Evolutionary conservation across 1,140 invertebrate genomes (phyloP).

Genomic region (Hermatobates lingyangjiaoensis): DNA sequence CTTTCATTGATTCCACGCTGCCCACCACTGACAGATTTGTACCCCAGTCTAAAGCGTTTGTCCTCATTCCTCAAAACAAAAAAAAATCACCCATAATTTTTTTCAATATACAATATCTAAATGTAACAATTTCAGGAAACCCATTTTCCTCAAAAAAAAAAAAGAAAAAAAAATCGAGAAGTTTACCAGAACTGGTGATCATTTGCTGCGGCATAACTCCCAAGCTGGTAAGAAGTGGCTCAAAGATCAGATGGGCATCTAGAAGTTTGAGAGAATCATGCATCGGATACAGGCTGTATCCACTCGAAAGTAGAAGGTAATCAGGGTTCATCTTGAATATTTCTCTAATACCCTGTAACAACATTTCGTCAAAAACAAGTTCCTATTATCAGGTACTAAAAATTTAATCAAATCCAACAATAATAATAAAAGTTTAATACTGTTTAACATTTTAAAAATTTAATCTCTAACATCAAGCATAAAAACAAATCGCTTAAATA

Average conservation of each 20-base stretch:
- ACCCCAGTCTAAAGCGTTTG: constrained; percentile 56
- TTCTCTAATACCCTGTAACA: too few relatives aligned
- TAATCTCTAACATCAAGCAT: too few relatives aligned
- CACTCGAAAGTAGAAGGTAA: constrained; percentile 16
- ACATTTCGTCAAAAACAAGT: too few relatives aligned
- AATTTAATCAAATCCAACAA: too few relatives aligned
- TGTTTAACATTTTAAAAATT: too few relatives aligned
- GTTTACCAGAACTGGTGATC: constrained; percentile 27
- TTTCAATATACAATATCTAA: too few relatives aligned
- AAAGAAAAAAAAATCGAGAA: neutral
- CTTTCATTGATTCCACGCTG: constrained; percentile 66
- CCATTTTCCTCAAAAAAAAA: too few relatives aligned
- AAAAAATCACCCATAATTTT: neutral
- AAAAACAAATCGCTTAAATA: too few relatives aligned
- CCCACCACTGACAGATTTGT: constrained; percentile 77
- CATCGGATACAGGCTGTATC: constrained; percentile 46
- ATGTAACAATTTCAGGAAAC: too few relatives aligned
- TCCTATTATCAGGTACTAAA: too few relatives aligned
- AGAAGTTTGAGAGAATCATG: constrained; percentile 64
- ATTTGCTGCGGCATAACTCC: constrained; percentile 77
- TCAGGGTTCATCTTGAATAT: constrained; percentile 20
- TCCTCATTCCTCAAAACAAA: constrained; percentile 23
- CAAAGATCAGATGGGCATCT: constrained; percentile 84
- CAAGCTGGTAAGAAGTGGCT: constrained; percentile 61
- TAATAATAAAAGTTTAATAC: too few relatives aligned